These are phyloP conservation scores for Plotosus lineatus DNA, from an alignment of 2,113 vertebrate genomes.

Conservation along the genomic window DNA sequence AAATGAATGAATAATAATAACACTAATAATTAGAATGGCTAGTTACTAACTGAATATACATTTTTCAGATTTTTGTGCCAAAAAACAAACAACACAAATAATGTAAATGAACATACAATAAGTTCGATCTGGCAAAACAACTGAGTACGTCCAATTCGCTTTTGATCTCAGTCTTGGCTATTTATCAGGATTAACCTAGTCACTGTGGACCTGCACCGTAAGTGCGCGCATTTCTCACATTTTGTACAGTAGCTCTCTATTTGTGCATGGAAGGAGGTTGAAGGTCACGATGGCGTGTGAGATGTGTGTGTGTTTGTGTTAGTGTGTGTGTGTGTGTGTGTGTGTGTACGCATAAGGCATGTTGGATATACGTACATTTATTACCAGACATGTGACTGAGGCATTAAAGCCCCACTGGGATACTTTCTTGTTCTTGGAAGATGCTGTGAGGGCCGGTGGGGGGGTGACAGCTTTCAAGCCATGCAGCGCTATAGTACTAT, in stretches of 20 bases:
- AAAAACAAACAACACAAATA: too few relatives aligned
- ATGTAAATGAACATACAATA: too few relatives aligned
- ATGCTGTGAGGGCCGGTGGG: not conserved
- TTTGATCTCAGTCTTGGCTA: too few relatives aligned
- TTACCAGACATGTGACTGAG: constrained; percentile 27
- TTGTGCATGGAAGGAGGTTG: constrained; percentile 22
- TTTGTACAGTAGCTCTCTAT: constrained; percentile 30
- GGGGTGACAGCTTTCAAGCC: constrained; percentile 12
- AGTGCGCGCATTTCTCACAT: constrained; percentile 27
- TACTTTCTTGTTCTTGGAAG: constrained; percentile 18
- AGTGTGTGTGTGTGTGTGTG: not conserved
- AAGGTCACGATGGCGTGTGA: constrained; percentile 45
- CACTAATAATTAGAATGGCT: too few relatives aligned
- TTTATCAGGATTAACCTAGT: not conserved
- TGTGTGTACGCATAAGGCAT: constrained; percentile 28
- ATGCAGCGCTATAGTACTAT: constrained; percentile 57
- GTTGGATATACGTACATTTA: constrained; percentile 37
- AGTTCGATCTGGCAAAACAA: too few relatives aligned
- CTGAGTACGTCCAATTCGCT: too few relatives aligned
- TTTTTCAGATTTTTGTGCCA: too few relatives aligned
- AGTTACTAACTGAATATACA: too few relatives aligned
- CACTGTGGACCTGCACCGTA: not conserved
- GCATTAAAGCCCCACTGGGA: constrained; percentile 44
- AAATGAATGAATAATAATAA: too few relatives aligned
- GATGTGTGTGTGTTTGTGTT: constrained; percentile 5